Evolutionary conservation across 2,888 invertebrate genomes (phyloP).

Genomic region (Parapristionchus giblindavisi): DNA sequence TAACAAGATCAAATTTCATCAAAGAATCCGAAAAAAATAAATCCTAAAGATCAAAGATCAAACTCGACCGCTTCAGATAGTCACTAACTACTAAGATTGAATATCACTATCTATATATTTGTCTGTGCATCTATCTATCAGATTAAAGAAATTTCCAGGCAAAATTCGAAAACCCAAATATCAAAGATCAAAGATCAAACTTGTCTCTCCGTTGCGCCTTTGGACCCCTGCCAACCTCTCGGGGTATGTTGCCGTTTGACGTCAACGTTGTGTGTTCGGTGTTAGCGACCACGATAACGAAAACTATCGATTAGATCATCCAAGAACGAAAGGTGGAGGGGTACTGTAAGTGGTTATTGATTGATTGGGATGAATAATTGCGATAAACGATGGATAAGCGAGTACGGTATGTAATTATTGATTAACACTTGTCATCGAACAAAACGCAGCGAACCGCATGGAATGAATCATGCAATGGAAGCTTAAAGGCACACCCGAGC

Average conservation of each 20-base stretch:
- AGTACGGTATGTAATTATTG: neutral
- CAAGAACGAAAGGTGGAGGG: no score
- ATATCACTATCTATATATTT: no score
- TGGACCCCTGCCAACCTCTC: neutral
- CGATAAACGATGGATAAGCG: neutral
- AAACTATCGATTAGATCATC: neutral
- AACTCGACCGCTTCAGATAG: neutral
- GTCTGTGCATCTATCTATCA: no score
- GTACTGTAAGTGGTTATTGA: no score
- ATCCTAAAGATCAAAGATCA: slow-evolving; percentile 15
- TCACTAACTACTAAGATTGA: neutral
- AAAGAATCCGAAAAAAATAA: neutral
- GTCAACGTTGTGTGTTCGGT: neutral
- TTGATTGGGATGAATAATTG: no score
- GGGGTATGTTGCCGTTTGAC: slow-evolving; percentile 6
- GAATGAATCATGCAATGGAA: no score
- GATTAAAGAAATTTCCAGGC: no score
- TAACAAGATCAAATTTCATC: neutral
- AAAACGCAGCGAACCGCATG: no score
- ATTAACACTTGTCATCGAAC: no score
- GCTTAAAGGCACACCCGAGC: no score
- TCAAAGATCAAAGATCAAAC: neutral
- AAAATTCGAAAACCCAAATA: neutral
- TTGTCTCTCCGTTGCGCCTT: neutral
- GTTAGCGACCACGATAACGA: neutral